Base-by-base conservation (phyloP, 2,113 vertebrate genomes). In the Siphamia tubifer region DNA sequence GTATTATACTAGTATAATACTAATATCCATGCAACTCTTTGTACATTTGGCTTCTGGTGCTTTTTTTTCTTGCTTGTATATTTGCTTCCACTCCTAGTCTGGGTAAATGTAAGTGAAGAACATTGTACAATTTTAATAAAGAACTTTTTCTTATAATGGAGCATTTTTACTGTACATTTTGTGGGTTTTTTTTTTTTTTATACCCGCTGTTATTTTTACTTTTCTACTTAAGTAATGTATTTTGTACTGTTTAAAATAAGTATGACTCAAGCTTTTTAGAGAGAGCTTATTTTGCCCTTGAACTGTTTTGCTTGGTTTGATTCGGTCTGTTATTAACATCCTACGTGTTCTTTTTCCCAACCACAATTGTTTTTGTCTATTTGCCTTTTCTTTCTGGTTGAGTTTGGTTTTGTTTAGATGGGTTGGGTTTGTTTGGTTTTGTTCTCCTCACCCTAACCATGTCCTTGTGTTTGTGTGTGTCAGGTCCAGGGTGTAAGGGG, bases 401-500 rank as follows among this genome's bases (percentile, higher is more conserved):
- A 43, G 49, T 76, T 63, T 20, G 24, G 82, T 61, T 77, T 72
- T 32, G 66, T 76, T 77, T 49, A 45, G 39, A 68, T 38, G 51
- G 24, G 56, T 32, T 51, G 67, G 20, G 45, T 82, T 78, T 81
- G 69, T 80, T 84, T 86, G 65, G 34, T 42, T 81, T 77, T 54
- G 55, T 51, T 67, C 10, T 44, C 48, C 7, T 54, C 49, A 21
- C 8, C 44, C 54, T 67, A 40, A 82, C 72, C 8, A 21, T 66
- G 77, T 80, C 49, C 51, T 56, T 25, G 39, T 77, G 25, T 73
- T 36, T 82, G 62, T 83, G 15, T 83, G 13, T 48, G 20, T 51
- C 68, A 84, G 63, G 87, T 81, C 61, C 80, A 90, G 86, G 87
- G 80, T 83, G 77, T 80, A 55, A 84, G 85, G 82, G 85, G 85